These are phyloP conservation scores for Coreoperca whiteheadi DNA, from an alignment of 2,113 vertebrate species.

Conservation along the genomic window DNA sequence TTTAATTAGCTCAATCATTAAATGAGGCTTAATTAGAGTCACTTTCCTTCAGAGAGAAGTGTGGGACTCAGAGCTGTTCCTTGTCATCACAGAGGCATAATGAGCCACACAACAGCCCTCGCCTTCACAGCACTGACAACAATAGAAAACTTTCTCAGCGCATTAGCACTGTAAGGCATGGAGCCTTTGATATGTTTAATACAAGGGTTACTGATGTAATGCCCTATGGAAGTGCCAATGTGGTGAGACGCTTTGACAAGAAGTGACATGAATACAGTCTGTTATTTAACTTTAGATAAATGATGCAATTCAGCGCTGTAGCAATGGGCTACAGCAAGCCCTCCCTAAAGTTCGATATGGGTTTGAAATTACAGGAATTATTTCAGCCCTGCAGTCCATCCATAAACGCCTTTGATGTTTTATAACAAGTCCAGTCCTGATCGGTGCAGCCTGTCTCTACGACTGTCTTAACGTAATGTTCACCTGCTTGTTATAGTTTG, in stretches of 20 bases:
- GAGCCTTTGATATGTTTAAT: slow-evolving; percentile 62
- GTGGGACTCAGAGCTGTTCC: slow-evolving; percentile 74
- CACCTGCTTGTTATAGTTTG: slow-evolving; percentile 80
- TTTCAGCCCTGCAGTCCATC: slow-evolving; percentile 49
- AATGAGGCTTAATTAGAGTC: slow-evolving; percentile 84
- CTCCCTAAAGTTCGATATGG: slow-evolving; percentile 55
- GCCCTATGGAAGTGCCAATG: slow-evolving; percentile 26
- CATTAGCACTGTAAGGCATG: slow-evolving; percentile 15
- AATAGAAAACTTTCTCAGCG: slow-evolving; percentile 66
- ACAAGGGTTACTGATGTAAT: slow-evolving; percentile 51
- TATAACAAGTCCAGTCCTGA: slow-evolving; percentile 64
- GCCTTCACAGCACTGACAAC: slow-evolving; percentile 59
- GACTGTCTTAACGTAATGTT: slow-evolving; percentile 70
- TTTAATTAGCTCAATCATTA: slow-evolving; percentile 85
- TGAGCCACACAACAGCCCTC: slow-evolving; percentile 73
- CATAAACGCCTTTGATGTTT: slow-evolving; percentile 66
- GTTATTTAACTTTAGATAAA: slow-evolving; percentile 54
- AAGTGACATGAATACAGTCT: slow-evolving; percentile 51
- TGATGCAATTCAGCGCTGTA: slow-evolving; percentile 37
- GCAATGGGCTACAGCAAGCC: slow-evolving; percentile 27
- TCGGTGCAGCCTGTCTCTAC: slow-evolving; percentile 67
- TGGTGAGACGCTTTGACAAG: slow-evolving; percentile 33
- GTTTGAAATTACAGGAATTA: slow-evolving; percentile 64
- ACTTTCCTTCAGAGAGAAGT: slow-evolving; percentile 79
- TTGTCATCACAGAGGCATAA: slow-evolving; percentile 80